Evolutionary conservation across 2,888 invertebrate genomes (phyloP).

Genomic region (Mystacides longicornis): DNA sequence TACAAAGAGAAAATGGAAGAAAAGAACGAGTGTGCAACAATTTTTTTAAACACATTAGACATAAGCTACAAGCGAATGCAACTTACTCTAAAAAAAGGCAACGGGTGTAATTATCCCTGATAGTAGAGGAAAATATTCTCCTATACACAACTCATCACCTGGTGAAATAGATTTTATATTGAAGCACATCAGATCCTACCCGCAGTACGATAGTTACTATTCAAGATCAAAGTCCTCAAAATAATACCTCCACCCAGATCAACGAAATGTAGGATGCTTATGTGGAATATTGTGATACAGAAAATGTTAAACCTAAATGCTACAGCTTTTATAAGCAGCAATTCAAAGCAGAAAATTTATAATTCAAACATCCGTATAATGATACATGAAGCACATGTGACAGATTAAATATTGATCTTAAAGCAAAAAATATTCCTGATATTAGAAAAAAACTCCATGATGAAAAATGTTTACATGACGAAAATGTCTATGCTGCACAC

Average conservation of each 20-base stretch:
- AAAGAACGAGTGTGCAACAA: conserved; percentile 6
- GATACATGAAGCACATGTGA: conserved; percentile 5
- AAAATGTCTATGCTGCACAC: conserved; percentile 1
- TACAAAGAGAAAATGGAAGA: conserved; percentile 4
- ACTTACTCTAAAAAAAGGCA: conserved; percentile 3
- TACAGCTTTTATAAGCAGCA: conserved; percentile 6
- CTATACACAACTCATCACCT: conserved; percentile 2
- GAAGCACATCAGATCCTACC: conserved; percentile 5
- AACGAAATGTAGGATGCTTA: neutral
- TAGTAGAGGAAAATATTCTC: conserved; percentile 2
- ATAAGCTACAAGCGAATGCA: conserved; percentile 4
- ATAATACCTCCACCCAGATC: conserved; percentile 5
- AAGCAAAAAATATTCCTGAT: conserved; percentile 2
- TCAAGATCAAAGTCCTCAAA: conserved; percentile 3
- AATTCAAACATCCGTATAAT: conserved; percentile 3
- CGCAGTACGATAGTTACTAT: conserved; percentile 2
- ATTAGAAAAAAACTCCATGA: neutral
- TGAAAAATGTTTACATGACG: conserved; percentile 6
- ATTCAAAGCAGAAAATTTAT: conserved; percentile 5
- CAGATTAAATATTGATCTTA: conserved; percentile 5
- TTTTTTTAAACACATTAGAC: conserved; percentile 4
- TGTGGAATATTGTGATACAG: conserved; percentile 1
- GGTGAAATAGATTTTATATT: conserved; percentile 5
- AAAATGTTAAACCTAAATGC: neutral
- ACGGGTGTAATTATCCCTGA: conserved; percentile 3